phyloP scores from a whole-genome alignment of 1,140 invertebrate genomes.

The Lepidotrigona ventralis region DNA sequence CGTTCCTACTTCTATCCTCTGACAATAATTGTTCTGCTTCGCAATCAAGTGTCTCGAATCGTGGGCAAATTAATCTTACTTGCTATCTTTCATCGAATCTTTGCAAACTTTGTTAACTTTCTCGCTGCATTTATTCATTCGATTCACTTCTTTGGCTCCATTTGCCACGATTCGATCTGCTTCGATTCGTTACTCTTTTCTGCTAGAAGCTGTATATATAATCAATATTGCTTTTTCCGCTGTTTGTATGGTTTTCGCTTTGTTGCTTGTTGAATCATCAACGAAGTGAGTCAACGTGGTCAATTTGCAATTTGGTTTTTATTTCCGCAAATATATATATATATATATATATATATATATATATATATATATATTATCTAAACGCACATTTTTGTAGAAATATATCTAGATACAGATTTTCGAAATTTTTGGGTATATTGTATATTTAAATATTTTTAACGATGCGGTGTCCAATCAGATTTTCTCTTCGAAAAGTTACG shows the following conservation, averaged over 20 bases:
- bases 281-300: neutral
- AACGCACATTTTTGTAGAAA: neutral
- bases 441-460: neutral
- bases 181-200: neutral
- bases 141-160: neutral
- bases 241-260: neutral
- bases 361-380: neutral
- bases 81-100: neutral
- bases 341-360: too few relatives aligned
- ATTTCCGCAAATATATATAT: neutral
- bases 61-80: neutral
- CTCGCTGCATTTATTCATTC: neutral
- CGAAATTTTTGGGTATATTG: neutral
- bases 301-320: neutral
- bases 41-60: constrained; percentile 28
- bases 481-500: neutral
- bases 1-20: constrained; percentile 48
- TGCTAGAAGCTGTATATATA: neutral
- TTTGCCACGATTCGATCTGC: neutral
- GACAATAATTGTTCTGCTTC: constrained; percentile 11
- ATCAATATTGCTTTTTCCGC: neutral
- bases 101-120: neutral
- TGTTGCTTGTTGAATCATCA: constrained; percentile 7
- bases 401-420: neutral
- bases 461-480: neutral